A percentile compares a stretch with the other conserved stretches of the same genome.
These are phyloP conservation scores for Selenia dentaria DNA, from an alignment of 2,888 invertebrate genomes.

Conservation along the genomic window DNA sequence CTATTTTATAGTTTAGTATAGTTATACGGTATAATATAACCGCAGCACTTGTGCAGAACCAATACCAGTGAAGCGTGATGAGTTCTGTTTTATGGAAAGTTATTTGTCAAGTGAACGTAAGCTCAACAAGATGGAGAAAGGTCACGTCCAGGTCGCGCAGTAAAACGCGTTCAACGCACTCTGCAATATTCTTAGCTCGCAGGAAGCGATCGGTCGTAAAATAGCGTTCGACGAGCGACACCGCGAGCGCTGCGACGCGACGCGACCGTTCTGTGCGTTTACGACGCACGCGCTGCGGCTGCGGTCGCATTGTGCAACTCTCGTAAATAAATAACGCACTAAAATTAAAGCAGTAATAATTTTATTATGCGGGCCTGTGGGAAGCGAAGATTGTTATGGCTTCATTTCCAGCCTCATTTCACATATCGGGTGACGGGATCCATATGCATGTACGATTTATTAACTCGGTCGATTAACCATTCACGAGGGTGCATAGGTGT, in stretches of 20 bases:
- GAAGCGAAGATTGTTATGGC: slow-evolving; percentile 25
- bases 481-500: too few relatives aligned
- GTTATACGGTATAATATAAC: too few relatives aligned
- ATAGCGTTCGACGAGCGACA: slow-evolving; percentile 42
- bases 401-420: slow-evolving; percentile 10
- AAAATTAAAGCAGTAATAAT: slow-evolving; percentile 47
- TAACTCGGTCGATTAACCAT: not conserved
- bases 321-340: slow-evolving; percentile 48
- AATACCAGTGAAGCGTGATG: too few relatives aligned
- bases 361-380: slow-evolving; percentile 41
- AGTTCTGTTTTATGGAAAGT: too few relatives aligned
- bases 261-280: slow-evolving; percentile 41
- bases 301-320: slow-evolving; percentile 43
- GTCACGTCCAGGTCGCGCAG: slow-evolving; percentile 15
- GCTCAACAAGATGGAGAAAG: too few relatives aligned
- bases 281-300: slow-evolving; percentile 42
- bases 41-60: too few relatives aligned
- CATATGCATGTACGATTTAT: not conserved
- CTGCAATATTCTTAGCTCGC: slow-evolving; percentile 45
- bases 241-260: slow-evolving; percentile 30
- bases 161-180: slow-evolving; percentile 34
- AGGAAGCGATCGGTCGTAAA: slow-evolving; percentile 60
- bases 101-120: too few relatives aligned
- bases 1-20: too few relatives aligned
- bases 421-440: slow-evolving; percentile 2